Evolutionary conservation across 2,797 vertebrate genomes (phyloP).

Genomic region (Pygocentrus nattereri): DNA sequence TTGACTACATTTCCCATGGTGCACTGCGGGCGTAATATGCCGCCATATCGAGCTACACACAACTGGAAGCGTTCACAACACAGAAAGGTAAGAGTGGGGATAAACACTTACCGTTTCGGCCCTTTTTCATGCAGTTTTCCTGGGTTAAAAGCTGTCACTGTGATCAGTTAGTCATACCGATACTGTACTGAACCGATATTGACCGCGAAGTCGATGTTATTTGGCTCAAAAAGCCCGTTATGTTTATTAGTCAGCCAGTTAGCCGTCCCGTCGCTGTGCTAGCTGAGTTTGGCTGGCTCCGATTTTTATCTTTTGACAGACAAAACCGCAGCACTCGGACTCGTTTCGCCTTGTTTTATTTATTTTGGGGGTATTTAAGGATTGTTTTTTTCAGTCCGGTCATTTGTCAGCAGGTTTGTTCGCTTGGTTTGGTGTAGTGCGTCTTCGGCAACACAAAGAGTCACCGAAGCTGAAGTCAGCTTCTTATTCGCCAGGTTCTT

Average conservation of each 20-base stretch:
- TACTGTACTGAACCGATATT: not conserved
- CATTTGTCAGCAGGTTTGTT: not conserved
- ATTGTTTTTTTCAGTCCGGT: not conserved
- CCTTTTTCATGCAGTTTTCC: not conserved
- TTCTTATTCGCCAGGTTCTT: too few species aligned
- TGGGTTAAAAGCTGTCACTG: not conserved
- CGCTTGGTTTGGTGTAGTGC: not conserved
- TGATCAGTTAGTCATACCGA: not conserved
- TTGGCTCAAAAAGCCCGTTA: conserved; percentile 2
- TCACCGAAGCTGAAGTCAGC: too few species aligned
- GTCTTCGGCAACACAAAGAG: conserved; percentile 44
- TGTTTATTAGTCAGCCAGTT: conserved; percentile 34
- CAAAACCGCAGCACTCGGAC: not conserved
- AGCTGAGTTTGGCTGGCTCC: conserved; percentile 19
- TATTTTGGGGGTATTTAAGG: not conserved
- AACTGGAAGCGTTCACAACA: conserved; percentile 70
- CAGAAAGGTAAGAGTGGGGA: conserved; percentile 78
- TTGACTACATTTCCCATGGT: conserved; percentile 83
- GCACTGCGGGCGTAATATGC: conserved; percentile 72
- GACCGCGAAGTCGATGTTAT: not conserved
- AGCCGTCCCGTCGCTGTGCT: conserved; percentile 34
- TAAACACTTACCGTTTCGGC: conserved; percentile 60
- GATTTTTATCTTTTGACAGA: conserved; percentile 50
- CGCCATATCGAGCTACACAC: conserved; percentile 88
- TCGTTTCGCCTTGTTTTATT: not conserved